These are phyloP conservation scores for Ia io DNA, from an alignment of 2,113 vertebrate genomes.

Conservation along the genomic window DNA sequence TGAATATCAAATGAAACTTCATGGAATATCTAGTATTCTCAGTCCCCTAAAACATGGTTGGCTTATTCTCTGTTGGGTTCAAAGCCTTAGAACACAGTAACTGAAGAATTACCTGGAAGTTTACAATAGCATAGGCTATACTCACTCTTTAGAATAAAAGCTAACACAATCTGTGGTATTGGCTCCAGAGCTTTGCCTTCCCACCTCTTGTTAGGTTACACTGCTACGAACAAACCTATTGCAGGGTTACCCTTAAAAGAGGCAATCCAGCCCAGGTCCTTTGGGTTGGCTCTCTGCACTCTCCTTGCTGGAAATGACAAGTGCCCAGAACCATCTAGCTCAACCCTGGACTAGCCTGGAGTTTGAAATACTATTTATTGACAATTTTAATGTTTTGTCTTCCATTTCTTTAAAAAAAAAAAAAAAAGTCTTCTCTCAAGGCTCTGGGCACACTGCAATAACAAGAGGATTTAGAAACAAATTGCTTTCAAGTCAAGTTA, in stretches of 20 bases:
- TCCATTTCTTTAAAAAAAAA: conserved; percentile 36
- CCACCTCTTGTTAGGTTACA: background rate
- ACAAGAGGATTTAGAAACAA: conserved; percentile 72
- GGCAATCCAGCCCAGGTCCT: background rate
- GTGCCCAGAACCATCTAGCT: background rate
- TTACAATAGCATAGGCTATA: background rate
- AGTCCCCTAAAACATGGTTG: background rate
- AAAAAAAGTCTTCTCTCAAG: background rate
- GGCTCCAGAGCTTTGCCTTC: background rate
- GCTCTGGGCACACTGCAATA: conserved; percentile 66
- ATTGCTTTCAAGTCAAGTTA: conserved; percentile 65
- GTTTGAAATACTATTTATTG: background rate
- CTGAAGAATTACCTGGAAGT: background rate
- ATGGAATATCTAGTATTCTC: background rate
- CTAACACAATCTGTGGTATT: background rate
- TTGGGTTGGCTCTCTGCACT: background rate
- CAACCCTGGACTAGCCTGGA: background rate
- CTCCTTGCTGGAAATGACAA: background rate
- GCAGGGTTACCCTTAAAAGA: background rate
- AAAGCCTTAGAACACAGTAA: background rate
- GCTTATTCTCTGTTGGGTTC: background rate
- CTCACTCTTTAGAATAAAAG: background rate
- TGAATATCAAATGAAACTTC: background rate
- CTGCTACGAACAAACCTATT: background rate
- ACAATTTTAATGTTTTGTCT: conserved; percentile 18